Evolutionary conservation across 2,888 invertebrate genomes (phyloP).

Genomic region (Pseudoips prasinana): DNA sequence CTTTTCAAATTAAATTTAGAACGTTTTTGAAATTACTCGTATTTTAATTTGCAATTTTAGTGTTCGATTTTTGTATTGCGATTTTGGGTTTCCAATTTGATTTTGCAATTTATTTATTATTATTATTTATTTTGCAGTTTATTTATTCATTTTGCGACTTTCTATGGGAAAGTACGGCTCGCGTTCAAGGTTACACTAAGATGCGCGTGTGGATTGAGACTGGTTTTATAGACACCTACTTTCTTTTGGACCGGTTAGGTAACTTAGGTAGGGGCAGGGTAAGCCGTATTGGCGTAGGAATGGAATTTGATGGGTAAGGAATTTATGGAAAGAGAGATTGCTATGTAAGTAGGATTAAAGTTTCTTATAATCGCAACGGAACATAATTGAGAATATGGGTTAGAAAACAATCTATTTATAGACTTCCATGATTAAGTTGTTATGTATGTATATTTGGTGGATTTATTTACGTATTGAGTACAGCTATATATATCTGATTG

Average conservation of each 20-base stretch:
- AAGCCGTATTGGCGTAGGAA: slow-evolving; percentile 13
- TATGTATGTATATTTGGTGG: no score
- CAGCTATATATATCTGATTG: no score
- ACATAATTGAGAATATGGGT: no score
- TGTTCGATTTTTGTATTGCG: slow-evolving; percentile 1
- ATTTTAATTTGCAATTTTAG: no score
- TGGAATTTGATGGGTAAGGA: slow-evolving; percentile 23
- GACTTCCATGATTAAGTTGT: no score
- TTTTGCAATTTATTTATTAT: background rate
- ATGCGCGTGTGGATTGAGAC: slow-evolving; percentile 33
- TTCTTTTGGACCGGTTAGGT: slow-evolving; percentile 52
- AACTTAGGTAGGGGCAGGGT: slow-evolving; percentile 31
- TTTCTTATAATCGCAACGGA: no score
- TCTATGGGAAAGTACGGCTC: slow-evolving; percentile 5
- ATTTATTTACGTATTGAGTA: no score
- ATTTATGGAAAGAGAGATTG: background rate
- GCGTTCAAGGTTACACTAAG: slow-evolving; percentile 49
- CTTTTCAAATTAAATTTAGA: slow-evolving; percentile 27
- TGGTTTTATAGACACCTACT: slow-evolving; percentile 44
- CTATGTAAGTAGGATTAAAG: no score
- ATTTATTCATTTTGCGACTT: background rate
- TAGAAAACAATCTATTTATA: no score
- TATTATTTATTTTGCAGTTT: no score
- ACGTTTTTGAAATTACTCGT: background rate
- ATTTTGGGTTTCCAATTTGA: background rate